phyloP scores from a whole-genome alignment of 1,140 invertebrate species.

The Cephus cinctus region DNA sequence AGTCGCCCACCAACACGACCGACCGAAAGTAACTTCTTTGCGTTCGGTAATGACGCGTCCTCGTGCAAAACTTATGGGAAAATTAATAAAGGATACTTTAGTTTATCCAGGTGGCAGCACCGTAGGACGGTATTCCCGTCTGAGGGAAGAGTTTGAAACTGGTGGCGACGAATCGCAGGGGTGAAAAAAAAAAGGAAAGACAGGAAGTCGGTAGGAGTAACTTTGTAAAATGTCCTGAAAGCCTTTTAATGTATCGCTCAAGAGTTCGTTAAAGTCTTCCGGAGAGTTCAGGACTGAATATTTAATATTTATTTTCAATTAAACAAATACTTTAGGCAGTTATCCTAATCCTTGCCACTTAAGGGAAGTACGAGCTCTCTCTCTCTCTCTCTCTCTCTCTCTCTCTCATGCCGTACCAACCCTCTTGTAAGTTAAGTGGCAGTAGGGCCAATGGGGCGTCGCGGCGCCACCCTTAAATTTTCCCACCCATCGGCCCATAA shows the following conservation, averaged over 20 bases:
- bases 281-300: conserved; percentile 6
- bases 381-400: not conserved
- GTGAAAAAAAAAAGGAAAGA: no score
- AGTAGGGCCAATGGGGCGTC: no score
- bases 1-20: no score
- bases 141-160: not conserved
- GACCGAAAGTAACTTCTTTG: no score
- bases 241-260: conserved; percentile 42
- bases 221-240: conserved; percentile 45
- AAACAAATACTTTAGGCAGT: not conserved
- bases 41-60: conserved; percentile 7
- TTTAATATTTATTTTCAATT: conserved; percentile 9
- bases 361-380: not conserved
- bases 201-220: no score
- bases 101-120: no score
- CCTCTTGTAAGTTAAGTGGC: no score
- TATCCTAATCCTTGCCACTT: not conserved
- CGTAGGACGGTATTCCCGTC: no score
- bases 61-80: conserved; percentile 7
- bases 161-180: conserved; percentile 14
- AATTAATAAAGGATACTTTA: conserved; percentile 9
- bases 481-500: no score
- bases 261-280: conserved; percentile 41
- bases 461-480: no score
- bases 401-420: not conserved